Evolutionary conservation across 2,888 invertebrate species (phyloP).

Genomic region (Phlogophora meticulosa): DNA sequence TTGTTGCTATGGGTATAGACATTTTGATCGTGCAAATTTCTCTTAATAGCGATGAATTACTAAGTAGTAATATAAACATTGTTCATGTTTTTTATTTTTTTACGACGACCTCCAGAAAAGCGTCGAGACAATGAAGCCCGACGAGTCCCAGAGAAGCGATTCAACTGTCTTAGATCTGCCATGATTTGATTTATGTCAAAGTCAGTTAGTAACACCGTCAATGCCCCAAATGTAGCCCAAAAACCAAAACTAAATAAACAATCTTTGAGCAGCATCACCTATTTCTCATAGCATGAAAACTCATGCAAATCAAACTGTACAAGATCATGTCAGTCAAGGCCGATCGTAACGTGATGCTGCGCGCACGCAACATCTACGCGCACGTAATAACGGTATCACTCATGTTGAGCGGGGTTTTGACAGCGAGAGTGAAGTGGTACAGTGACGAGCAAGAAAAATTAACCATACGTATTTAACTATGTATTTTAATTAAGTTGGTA

Average conservation of each 20-base stretch:
- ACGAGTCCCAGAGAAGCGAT: too few species aligned
- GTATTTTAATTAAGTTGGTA: not conserved
- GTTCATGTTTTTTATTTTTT: too few species aligned
- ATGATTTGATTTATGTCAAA: too few species aligned
- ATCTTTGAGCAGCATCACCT: conserved; percentile 10
- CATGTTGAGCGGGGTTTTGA: conserved; percentile 49
- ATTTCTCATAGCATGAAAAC: conserved; percentile 54
- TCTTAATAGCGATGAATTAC: too few species aligned
- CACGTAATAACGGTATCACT: conserved; percentile 64
- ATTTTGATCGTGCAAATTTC: too few species aligned
- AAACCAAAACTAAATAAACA: conserved; percentile 1
- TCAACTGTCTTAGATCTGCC: too few species aligned
- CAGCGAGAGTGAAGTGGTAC: conserved; percentile 57
- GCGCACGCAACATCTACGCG: conserved; percentile 52
- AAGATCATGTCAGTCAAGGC: conserved; percentile 64
- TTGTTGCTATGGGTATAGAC: too few species aligned
- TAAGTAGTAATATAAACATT: too few species aligned
- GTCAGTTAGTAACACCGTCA: too few species aligned
- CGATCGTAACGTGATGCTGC: conserved; percentile 47
- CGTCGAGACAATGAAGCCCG: too few species aligned
- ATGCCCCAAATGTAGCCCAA: not conserved
- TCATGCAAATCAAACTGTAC: conserved; percentile 53
- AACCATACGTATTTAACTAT: not conserved
- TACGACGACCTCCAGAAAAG: too few species aligned
- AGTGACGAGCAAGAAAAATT: conserved; percentile 32